phyloP scores from a whole-genome alignment of 30 jellyfish, hydroid and myxozoan genomes.

The Morbakka virulenta region DNA sequence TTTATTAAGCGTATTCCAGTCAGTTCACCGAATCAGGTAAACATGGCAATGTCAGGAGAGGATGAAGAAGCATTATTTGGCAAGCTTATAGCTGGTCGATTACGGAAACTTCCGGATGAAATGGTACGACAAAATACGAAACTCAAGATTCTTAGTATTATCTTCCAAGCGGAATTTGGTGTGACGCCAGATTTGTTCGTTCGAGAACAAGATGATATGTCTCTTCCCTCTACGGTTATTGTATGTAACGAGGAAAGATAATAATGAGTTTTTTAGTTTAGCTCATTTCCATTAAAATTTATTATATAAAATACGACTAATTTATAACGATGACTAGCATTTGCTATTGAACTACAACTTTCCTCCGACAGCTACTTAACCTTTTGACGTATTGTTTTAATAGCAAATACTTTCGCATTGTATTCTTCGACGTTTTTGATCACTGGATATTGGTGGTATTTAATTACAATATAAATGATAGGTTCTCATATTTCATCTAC shows the following conservation, averaged over 20 bases:
- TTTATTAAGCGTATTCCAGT: neutral
- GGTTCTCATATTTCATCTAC: no score
- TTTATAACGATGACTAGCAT: no score
- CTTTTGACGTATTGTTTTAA: no score
- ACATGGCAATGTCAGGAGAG: neutral
- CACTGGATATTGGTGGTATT: no score
- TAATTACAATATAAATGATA: no score
- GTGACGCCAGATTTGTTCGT: neutral
- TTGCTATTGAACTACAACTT: no score
- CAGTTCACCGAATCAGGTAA: neutral
- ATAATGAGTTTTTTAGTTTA: no score
- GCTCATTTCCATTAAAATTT: no score
- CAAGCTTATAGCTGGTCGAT: neutral
- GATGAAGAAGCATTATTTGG: neutral
- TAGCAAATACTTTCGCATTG: no score
- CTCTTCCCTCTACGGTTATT: neutral
- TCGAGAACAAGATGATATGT: neutral
- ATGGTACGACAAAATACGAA: neutral
- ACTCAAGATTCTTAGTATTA: neutral
- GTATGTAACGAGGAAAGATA: neutral
- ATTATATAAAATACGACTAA: no score
- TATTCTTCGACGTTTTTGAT: no score
- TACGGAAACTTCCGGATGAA: neutral
- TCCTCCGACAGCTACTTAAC: no score
- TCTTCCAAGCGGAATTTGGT: neutral